Conservation (phyloP, 2,888 invertebrate genomes). For the Parascotia fuliginaria region DNA sequence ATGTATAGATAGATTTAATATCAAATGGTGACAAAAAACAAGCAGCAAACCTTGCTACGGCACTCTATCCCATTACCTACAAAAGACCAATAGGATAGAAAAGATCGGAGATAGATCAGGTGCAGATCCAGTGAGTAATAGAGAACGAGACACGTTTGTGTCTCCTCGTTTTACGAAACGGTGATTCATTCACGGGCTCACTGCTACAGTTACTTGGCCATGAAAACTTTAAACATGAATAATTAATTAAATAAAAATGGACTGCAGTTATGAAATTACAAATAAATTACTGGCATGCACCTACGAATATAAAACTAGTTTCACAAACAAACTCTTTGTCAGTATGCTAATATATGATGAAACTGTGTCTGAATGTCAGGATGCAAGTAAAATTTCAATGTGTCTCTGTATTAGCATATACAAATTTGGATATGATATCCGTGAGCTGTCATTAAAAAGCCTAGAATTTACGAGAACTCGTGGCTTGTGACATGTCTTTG, state of each 20-base stretch:
- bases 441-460: constrained; percentile 16
- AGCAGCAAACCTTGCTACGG: too few species aligned
- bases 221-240: too few species aligned
- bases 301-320: constrained; percentile 15
- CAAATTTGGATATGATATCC: constrained; percentile 28
- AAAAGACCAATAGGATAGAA: too few species aligned
- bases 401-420: constrained; percentile 33
- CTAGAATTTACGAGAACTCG: constrained; percentile 24
- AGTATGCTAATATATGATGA: constrained; percentile 41
- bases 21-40: too few species aligned
- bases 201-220: too few species aligned
- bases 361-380: constrained; percentile 26
- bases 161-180: too few species aligned
- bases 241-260: neutral
- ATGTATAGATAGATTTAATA: too few species aligned
- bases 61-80: too few species aligned
- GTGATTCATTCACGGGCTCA: too few species aligned
- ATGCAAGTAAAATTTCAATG: constrained; percentile 13
- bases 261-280: neutral
- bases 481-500: constrained; percentile 29
- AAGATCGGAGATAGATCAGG: too few species aligned
- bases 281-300: neutral
- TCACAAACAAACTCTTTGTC: constrained; percentile 22
- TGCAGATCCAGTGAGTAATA: too few species aligned
- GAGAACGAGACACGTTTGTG: too few species aligned